Conservation (phyloP, 2,888 invertebrate species). For the Tetragonula carbonaria region DNA sequence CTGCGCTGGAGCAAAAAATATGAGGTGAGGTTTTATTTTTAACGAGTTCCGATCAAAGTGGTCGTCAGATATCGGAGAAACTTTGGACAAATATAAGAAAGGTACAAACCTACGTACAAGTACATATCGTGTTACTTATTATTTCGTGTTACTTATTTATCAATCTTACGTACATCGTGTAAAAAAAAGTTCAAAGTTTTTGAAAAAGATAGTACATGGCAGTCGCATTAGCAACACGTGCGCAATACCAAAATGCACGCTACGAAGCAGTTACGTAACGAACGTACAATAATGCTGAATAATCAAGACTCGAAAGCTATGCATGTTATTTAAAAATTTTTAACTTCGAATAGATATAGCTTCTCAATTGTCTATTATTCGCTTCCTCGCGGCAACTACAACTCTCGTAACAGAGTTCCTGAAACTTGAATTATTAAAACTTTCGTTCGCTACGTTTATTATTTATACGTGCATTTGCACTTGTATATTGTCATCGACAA, state of each 20-base stretch:
- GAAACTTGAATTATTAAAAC: not conserved
- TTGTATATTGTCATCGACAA: too few species aligned
- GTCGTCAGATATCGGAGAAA: not conserved
- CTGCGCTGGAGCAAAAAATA: not conserved
- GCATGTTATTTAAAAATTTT: not conserved
- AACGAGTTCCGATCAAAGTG: not conserved
- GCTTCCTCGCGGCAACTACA: not conserved
- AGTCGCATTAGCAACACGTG: slow-evolving; percentile 33
- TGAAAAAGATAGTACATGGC: not conserved
- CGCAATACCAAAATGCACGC: slow-evolving; percentile 31
- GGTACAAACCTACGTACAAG: not conserved
- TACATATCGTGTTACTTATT: not conserved
- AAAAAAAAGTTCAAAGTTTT: not conserved
- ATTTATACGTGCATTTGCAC: too few species aligned
- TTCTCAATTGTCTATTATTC: not conserved
- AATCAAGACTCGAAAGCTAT: not conserved
- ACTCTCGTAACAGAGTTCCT: not conserved
- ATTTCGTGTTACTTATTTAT: too few species aligned
- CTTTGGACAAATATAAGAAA: not conserved
- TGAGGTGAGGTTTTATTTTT: not conserved
- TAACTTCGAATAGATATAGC: not conserved
- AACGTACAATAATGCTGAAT: not conserved
- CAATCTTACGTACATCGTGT: not conserved
- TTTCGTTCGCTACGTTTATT: not conserved
- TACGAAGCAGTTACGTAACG: slow-evolving; percentile 42